Evolutionary conservation across 2,797 vertebrate species (phyloP).

Genomic region (Pseudocheirus occidentalis): DNA sequence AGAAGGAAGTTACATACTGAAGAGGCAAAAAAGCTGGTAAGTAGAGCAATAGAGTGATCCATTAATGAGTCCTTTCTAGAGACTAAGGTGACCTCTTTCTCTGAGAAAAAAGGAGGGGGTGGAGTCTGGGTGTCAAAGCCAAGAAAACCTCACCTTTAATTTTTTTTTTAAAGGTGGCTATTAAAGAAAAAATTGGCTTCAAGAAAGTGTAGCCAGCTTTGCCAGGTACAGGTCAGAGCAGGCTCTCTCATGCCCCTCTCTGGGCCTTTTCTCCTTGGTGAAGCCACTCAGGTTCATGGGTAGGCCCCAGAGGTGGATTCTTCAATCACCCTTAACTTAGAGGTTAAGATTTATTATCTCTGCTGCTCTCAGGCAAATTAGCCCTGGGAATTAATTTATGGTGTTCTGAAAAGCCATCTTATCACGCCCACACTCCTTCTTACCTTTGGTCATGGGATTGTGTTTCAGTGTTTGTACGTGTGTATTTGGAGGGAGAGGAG

Average conservation of each 20-base stretch:
- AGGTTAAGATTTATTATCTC: conserved; percentile 79
- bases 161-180: not conserved
- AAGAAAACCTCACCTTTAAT: not conserved
- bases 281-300: conserved; percentile 1
- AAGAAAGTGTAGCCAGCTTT: not conserved
- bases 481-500: conserved; percentile 75
- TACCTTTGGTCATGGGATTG: conserved; percentile 85
- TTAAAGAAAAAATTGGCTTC: not conserved
- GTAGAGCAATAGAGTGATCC: not conserved
- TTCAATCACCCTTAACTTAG: conserved; percentile 72
- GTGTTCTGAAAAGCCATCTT: conserved; percentile 83
- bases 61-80: not conserved
- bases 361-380: conserved; percentile 73
- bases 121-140: not conserved
- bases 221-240: conserved; percentile 13
- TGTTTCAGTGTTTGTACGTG: conserved; percentile 77
- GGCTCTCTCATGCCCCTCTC: accelerated
- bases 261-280: not conserved
- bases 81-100: not conserved
- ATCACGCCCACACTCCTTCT: conserved; percentile 77
- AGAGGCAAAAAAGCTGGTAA: not conserved
- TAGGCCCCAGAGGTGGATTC: conserved; percentile 40
- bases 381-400: conserved; percentile 82
- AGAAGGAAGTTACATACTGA: not conserved
- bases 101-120: not conserved